Conservation (phyloP, 2,797 vertebrate genomes). For the Syngnathus rostellatus region DNA sequence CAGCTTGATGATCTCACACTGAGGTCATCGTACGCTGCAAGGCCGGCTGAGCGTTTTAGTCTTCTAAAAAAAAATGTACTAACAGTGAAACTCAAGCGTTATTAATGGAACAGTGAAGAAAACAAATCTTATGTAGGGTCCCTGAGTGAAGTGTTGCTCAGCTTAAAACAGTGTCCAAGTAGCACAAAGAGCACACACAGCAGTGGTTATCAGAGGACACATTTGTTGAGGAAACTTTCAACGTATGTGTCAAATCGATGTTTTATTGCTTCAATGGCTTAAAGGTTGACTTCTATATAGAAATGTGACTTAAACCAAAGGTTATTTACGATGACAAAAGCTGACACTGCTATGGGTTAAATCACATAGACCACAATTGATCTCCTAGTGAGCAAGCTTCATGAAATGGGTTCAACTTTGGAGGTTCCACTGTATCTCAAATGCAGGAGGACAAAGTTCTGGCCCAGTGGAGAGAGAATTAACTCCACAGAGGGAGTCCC, state of each 20-base stretch:
- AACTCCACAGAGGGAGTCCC: slow-evolving; percentile 30
- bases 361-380: not conserved
- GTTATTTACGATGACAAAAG: too few species aligned
- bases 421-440: not conserved
- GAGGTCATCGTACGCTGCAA: slow-evolving; percentile 42
- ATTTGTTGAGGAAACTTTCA: too few species aligned
- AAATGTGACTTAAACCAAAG: too few species aligned
- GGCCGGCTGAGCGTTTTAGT: slow-evolving; percentile 33
- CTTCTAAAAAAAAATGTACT: slow-evolving; percentile 28
- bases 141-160: slow-evolving; percentile 36
- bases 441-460: slow-evolving; percentile 36
- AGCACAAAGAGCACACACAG: too few species aligned
- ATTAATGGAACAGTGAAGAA: slow-evolving; percentile 44
- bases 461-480: slow-evolving; percentile 30
- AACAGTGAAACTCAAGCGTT: slow-evolving; percentile 44
- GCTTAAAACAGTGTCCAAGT: too few species aligned
- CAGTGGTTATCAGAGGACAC: too few species aligned
- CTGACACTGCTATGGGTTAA: too few species aligned
- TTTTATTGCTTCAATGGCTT: too few species aligned
- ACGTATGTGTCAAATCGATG: too few species aligned
- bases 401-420: not conserved
- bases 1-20: slow-evolving; percentile 23
- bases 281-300: too few species aligned
- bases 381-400: slow-evolving; percentile 11
- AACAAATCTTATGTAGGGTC: slow-evolving; percentile 36